phyloP scores from a whole-genome alignment of 2,888 invertebrate species.

The Ectemnius continuus region DNA sequence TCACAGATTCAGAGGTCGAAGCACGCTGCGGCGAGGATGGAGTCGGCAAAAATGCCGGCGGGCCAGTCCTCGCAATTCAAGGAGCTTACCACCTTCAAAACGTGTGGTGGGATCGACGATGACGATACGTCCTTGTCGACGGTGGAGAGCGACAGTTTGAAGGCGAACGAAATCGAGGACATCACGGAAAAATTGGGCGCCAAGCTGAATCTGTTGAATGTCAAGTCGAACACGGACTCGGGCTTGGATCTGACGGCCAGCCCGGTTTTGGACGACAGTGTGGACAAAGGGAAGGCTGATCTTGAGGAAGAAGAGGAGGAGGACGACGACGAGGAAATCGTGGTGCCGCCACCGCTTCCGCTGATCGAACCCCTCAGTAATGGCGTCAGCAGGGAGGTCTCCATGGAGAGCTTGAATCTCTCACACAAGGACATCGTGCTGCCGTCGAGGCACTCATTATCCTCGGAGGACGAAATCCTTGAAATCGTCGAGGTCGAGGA shows the following conservation, averaged over 20 bases:
- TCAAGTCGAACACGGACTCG: conserved; percentile 74
- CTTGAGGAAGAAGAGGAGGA: conserved; percentile 73
- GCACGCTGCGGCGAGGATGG: conserved; percentile 80
- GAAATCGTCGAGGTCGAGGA: conserved; percentile 91
- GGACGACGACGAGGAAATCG: conserved; percentile 86
- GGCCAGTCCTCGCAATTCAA: conserved; percentile 79
- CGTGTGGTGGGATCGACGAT: conserved; percentile 75
- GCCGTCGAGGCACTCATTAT: conserved; percentile 81
- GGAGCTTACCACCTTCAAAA: conserved; percentile 83
- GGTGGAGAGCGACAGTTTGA: conserved; percentile 72
- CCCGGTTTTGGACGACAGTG: conserved; percentile 71
- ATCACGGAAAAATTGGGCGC: conserved; percentile 74
- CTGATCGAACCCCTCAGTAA: conserved; percentile 87
- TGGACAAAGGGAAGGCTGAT: conserved; percentile 69
- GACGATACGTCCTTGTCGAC: conserved; percentile 78
- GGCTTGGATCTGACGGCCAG: conserved; percentile 73
- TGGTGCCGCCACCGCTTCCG: conserved; percentile 90
- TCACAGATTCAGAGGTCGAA: conserved; percentile 87
- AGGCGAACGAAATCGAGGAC: conserved; percentile 73
- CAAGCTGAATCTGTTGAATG: conserved; percentile 72
- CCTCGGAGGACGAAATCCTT: conserved; percentile 85
- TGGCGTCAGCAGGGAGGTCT: conserved; percentile 85
- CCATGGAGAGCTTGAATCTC: conserved; percentile 89
- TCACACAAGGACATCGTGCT: conserved; percentile 85
- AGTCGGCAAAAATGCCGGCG: conserved; percentile 75